Evolutionary conservation across 2,888 invertebrate species (phyloP).

Genomic region (Chromoteleia sp.): DNA sequence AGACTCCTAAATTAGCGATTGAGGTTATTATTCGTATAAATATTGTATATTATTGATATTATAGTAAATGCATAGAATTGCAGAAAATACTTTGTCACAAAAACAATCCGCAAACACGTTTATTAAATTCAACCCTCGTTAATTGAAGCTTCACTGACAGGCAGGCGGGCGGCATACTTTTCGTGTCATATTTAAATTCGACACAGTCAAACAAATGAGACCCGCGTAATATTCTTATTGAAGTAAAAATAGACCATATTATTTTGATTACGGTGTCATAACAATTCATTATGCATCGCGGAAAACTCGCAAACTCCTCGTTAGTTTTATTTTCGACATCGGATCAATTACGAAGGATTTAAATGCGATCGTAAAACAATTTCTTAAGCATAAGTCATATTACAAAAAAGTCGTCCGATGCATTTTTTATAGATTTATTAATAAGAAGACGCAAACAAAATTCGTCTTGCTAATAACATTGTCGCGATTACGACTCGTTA

Average conservation of each 20-base stretch:
- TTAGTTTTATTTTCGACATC: conserved; percentile 11
- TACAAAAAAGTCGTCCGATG: not conserved
- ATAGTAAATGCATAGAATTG: too few species aligned
- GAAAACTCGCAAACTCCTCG: conserved; percentile 8
- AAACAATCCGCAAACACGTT: conserved; percentile 9
- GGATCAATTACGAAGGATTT: conserved; percentile 15
- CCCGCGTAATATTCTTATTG: conserved; percentile 7
- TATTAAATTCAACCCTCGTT: not conserved
- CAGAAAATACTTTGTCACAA: not conserved
- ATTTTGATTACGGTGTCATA: conserved; percentile 21
- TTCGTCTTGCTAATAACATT: not conserved
- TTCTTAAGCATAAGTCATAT: not conserved
- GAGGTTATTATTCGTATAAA: too few species aligned
- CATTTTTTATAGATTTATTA: not conserved
- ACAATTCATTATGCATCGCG: conserved; percentile 32
- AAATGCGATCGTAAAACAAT: conserved; percentile 7
- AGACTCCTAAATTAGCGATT: too few species aligned
- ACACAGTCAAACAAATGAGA: not conserved
- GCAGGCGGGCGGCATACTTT: too few species aligned
- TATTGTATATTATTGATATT: too few species aligned
- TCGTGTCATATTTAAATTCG: conserved; percentile 1
- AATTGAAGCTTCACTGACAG: conserved; percentile 28
- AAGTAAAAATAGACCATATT: conserved; percentile 22
- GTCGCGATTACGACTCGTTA: not conserved
- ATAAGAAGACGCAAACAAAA: conserved; percentile 29